Percentiles rank a stretch among this genome's conserved stretches.
phyloP scores from a whole-genome alignment of 2,888 invertebrate genomes.

The Drosophila lacicola region DNA sequence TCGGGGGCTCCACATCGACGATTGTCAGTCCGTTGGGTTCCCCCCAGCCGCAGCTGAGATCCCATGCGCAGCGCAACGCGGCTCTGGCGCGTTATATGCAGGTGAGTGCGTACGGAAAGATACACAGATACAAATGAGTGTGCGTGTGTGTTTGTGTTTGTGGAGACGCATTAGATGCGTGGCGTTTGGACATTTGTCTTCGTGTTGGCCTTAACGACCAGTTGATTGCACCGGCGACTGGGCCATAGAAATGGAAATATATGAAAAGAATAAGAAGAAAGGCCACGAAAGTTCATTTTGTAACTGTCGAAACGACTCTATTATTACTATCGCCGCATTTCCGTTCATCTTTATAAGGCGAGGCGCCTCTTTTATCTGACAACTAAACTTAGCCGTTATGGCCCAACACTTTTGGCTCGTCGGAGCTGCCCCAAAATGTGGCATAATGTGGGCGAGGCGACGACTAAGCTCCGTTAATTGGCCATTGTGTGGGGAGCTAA shows the following conservation, averaged over 20 bases:
- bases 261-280: conserved; percentile 20
- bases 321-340: conserved; percentile 52
- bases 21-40: conserved; percentile 86
- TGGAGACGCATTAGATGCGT: conserved; percentile 39
- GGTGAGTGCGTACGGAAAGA: conserved; percentile 84
- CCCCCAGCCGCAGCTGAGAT: conserved; percentile 86
- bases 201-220: conserved; percentile 68
- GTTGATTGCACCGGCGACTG: conserved; percentile 61
- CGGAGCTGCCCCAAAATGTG: conserved; percentile 9
- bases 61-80: conserved; percentile 87
- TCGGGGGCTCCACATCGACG: conserved; percentile 85
- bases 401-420: conserved; percentile 44
- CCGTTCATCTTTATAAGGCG: conserved; percentile 56
- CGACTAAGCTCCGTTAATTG: conserved; percentile 47
- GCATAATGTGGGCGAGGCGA: conserved; percentile 54
- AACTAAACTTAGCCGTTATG: conserved; percentile 29
- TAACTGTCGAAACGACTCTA: conserved; percentile 47
- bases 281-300: conserved; percentile 28
- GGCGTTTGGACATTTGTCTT: conserved; percentile 38
- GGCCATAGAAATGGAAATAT: conserved; percentile 33
- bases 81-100: conserved; percentile 89
- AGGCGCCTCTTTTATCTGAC: conserved; percentile 71
- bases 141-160: conserved; percentile 11
- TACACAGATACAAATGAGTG: conserved; percentile 34
- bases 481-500: conserved; percentile 29